Evolutionary conservation across 2,888 invertebrate genomes (phyloP), one percentile per base, ranked within the genome.

Genomic region (Heterodera filipjevi): DNA sequence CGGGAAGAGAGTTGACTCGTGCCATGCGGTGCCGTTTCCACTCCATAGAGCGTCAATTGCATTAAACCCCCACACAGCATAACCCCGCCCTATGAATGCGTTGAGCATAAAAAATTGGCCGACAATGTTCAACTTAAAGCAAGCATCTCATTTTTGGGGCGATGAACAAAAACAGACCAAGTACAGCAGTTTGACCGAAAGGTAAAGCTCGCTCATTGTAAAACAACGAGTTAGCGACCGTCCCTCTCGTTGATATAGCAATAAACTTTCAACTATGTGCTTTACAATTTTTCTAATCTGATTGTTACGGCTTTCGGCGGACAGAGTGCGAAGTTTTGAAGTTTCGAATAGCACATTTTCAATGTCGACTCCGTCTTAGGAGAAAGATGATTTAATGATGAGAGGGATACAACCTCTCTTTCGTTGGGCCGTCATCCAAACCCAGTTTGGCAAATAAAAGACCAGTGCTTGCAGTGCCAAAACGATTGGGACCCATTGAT

Each of bases 81-180:
- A 86, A 49, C 85, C 85, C 66, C 85, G 82, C 49, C 88, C 88
- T 68, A 89, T 87, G 84, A 89, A 89, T 66, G 76, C 82, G 84
- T 90, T 89, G 78, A 89, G 81, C 39, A 90, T 81, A 76, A 84
- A 82, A 79, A 89, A 87, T 79, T 89, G 89, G 10, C 84, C 78
- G 33, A 88, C 70, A 33, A 89, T 84, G 79, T 89, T 90, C 77
- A 53, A 5, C 53, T 53, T 78, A 71, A 84, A 19, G 33, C 12
- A 32, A 39, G 16, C 10, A 53, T 12, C 32, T 19, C 1, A 5
- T 19, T 0, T 53, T 1, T 53, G 16, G 16, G 53, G 1, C 1
- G 5, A 14, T 5, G 53, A 39, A 53, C 5, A 1, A 53, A 53
- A 53, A 19, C 53, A 12, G 19, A 78, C 77, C n/a, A 89, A 78